These are phyloP conservation scores for Stegodyphus dumicola DNA, from an alignment of 1,140 invertebrate genomes.

Conservation along the genomic window DNA sequence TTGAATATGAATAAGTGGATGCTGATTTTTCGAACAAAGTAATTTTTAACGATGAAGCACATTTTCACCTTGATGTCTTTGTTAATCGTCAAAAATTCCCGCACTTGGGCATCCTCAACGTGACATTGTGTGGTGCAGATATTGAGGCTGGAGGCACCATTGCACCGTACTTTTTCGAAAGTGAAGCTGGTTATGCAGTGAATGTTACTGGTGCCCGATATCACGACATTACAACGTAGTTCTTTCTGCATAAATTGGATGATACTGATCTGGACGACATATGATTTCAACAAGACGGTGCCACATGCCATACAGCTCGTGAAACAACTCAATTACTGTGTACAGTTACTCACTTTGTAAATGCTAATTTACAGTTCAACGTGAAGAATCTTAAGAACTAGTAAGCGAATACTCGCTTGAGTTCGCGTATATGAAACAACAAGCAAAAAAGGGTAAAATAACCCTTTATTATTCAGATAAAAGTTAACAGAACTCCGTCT, in stretches of 20 bases:
- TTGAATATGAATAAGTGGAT: constrained; percentile 11
- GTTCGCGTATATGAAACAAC: no score
- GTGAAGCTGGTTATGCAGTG: not conserved
- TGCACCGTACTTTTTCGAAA: constrained; percentile 55
- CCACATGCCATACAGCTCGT: not conserved
- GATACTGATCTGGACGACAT: no score
- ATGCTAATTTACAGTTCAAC: no score
- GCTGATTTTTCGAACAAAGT: not conserved
- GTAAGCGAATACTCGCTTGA: no score
- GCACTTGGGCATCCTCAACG: constrained; percentile 37
- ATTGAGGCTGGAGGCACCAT: constrained; percentile 30
- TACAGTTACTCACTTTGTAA: no score
- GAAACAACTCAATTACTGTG: not conserved
- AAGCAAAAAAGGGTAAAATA: no score
- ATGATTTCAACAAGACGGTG: no score
- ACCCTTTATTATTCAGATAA: no score
- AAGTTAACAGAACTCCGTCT: no score
- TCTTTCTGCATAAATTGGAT: not conserved
- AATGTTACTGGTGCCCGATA: no score
- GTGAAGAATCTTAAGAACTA: no score
- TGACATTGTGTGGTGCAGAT: constrained; percentile 48
- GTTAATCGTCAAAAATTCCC: not conserved
- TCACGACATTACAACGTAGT: no score
- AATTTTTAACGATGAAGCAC: not conserved
- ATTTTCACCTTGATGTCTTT: not conserved